Base-by-base conservation (phyloP, 2,797 vertebrate genomes). In the Otolemur crassicaudatus region DNA sequence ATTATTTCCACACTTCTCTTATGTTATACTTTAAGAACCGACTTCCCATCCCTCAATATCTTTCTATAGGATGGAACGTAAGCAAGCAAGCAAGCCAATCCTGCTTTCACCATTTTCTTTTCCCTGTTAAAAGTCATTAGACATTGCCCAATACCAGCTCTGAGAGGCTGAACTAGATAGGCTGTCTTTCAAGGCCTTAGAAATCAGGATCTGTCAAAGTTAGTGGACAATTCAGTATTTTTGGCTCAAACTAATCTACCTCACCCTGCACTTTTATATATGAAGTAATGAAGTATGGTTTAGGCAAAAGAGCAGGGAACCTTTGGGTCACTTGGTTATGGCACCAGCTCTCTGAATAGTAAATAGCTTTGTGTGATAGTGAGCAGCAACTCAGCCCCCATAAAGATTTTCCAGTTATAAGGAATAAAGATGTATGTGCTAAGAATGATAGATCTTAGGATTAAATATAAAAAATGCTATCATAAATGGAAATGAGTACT, bases 401-500 rank as follows among this genome's bases (percentile, higher is more conserved):
- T 53, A 60, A 90, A 88, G 65, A 56, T 86, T 40, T 86, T 20
- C 20, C 5, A 72, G 43, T 19, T 83, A 90, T 56, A 81, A 85
- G 70, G 76, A 56, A 85, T 14, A 25, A 93, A 90, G 25, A 90
- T 31, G 40, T 27, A 93, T 83, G 37, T 61, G 40, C 20, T 34
- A 49, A 90, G 88, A 75, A 63, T 29, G 87, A 92, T 90, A 82
- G 37, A 40, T 40, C 22, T 89, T 40, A 73, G n/a, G 16, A 67
- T 53, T 69, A 87, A 87, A 29, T 23, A 60, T 29, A 69, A 90
- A 86, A 86, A 94, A 73, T 81, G 20, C 43, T 79, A 90, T 90
- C 31, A 22, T 31, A 29, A 23, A 22, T 0, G 29, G 19, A 34
- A 43, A 58, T 25, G 13, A 76, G 10, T 23, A 34, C 8, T 34